A percentile compares a stretch with the other conserved stretches of the same genome.
These are phyloP conservation scores for Slavum lentiscoides DNA, from an alignment of 2,888 invertebrate genomes.

Conservation along the genomic window DNA sequence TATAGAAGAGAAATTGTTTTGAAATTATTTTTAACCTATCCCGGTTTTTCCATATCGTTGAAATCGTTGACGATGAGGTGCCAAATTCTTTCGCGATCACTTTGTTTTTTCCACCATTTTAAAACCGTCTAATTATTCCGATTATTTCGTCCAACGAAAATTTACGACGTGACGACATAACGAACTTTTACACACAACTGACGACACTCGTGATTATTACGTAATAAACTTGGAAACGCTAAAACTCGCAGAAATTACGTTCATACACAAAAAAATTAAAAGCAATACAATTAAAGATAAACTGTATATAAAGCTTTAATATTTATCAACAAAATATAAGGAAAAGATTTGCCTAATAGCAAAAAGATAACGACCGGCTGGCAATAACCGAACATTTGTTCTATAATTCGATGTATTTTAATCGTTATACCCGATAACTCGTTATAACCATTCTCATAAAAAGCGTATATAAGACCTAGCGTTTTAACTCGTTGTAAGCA, in stretches of 20 bases:
- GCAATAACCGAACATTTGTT: too few species aligned
- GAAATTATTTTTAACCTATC: too few species aligned
- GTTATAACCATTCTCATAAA: neutral
- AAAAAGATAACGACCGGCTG: too few species aligned
- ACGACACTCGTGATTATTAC: neutral
- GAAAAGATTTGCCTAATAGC: neutral
- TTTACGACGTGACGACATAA: too few species aligned
- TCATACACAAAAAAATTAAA: neutral
- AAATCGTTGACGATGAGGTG: too few species aligned
- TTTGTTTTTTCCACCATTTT: too few species aligned
- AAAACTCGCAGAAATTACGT: neutral
- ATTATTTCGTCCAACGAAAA: too few species aligned
- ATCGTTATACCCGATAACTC: neutral
- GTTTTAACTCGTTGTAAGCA: neutral
- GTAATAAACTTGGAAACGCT: neutral
- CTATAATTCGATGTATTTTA: neutral
- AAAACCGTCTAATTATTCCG: too few species aligned
- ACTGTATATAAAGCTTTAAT: neutral
- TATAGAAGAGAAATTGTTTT: neutral
- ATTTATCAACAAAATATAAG: neutral
- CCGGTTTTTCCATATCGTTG: too few species aligned
- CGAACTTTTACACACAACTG: neutral
- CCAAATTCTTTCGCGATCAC: too few species aligned
- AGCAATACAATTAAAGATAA: neutral
- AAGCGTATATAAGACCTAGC: too few species aligned